Percentiles rank a stretch among this genome's conserved stretches.
Evolutionary conservation across 2,797 vertebrate genomes (phyloP).

Genomic region (Acanthopagrus latus): DNA sequence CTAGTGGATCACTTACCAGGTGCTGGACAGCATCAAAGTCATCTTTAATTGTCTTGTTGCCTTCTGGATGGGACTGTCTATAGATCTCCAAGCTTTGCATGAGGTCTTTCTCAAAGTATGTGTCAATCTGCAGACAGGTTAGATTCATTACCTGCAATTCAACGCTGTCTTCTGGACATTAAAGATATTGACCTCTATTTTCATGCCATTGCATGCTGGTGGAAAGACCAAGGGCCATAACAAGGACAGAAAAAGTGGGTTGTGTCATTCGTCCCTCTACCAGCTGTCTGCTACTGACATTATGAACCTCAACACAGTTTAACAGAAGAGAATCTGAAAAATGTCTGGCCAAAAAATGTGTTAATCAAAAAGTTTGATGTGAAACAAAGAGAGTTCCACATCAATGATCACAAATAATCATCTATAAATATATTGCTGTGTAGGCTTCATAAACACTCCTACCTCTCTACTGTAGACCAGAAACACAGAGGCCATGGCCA

Average conservation of each 20-base stretch:
- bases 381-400: not conserved
- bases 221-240: not conserved
- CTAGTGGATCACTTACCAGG: slow-evolving; percentile 53
- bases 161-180: not conserved
- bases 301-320: not conserved
- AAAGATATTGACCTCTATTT: not conserved
- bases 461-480: slow-evolving; percentile 77
- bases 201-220: not conserved
- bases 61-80: slow-evolving; percentile 48
- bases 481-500: slow-evolving; percentile 80
- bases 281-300: not conserved
- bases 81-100: slow-evolving; percentile 73
- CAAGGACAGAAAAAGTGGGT: not conserved
- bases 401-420: not conserved
- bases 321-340: not conserved
- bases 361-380: not conserved
- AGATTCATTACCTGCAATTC: not conserved
- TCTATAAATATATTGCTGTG: not conserved
- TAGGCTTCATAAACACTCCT: not conserved
- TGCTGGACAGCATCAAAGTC: slow-evolving; percentile 78
- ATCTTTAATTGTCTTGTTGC: slow-evolving; percentile 65
- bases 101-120: slow-evolving; percentile 76
- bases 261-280: not conserved
- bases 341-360: not conserved
- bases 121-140: slow-evolving; percentile 69